A percentile compares a stretch with the other conserved stretches of the same genome.
Conservation (phyloP, 1,140 invertebrate species). For the Triops longicaudatus region DNA sequence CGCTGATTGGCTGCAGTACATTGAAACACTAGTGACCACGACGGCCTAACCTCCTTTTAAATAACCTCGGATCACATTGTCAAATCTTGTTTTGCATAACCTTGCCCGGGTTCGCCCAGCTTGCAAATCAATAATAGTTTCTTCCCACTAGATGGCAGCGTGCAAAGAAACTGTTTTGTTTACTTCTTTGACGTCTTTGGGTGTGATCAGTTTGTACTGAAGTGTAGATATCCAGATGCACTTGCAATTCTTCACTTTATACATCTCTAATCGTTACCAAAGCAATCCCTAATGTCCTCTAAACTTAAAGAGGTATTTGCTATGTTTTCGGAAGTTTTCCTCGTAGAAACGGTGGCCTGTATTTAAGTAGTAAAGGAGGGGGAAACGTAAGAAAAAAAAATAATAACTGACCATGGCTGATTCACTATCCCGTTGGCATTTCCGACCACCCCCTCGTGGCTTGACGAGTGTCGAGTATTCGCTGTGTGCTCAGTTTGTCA, state of each 20-base stretch:
- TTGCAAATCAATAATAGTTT: too few species aligned
- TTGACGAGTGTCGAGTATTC: conserved; percentile 41
- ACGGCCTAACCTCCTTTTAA: too few species aligned
- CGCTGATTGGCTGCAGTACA: too few species aligned
- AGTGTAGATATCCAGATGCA: not conserved
- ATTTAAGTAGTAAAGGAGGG: not conserved
- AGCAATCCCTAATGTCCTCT: too few species aligned
- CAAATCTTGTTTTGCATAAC: too few species aligned
- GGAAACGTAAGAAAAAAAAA: not conserved
- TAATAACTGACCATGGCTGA: not conserved
- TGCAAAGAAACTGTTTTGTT: conserved; percentile 1
- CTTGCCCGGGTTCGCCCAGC: too few species aligned
- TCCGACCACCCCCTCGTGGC: conserved; percentile 39
- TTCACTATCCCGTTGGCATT: not conserved
- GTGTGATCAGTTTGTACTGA: not conserved
- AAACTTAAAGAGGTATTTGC: too few species aligned
- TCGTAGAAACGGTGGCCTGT: not conserved
- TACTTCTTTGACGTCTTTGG: conserved; percentile 4
- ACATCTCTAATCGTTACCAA: too few species aligned
- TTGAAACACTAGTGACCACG: too few species aligned
- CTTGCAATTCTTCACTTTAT: not conserved
- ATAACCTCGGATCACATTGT: too few species aligned
- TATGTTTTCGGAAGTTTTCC: not conserved
- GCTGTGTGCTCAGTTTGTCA: conserved; percentile 49
- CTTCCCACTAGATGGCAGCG: not conserved